Evolutionary conservation across 1,140 invertebrate genomes (phyloP).

Genomic region (Gonioctena quinquepunctata): DNA sequence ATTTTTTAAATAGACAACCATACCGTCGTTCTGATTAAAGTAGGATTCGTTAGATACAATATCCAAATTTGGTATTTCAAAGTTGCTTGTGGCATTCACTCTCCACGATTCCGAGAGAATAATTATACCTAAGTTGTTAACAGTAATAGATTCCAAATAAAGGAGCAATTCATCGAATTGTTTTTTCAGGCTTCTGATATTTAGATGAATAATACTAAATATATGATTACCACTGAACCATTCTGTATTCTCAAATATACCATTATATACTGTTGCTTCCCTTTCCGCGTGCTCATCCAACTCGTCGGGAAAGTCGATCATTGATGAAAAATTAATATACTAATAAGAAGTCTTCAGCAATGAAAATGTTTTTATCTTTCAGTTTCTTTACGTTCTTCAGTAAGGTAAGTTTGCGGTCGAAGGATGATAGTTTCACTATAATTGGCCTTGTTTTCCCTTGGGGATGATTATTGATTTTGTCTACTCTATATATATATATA

Average conservation of each 20-base stretch:
- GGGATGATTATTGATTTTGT: neutral
- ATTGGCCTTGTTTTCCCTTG: neutral
- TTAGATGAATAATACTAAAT: conserved; percentile 2
- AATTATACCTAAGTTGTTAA: neutral
- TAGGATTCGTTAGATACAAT: neutral
- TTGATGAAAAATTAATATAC: too few relatives aligned
- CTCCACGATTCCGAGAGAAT: neutral
- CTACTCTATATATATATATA: too few relatives aligned
- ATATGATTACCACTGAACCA: neutral
- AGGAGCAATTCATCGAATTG: conserved; percentile 5
- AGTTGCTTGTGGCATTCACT: neutral
- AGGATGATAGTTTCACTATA: neutral
- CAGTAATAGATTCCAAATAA: neutral
- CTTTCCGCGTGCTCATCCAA: neutral
- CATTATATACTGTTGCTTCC: neutral
- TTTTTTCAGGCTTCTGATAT: conserved; percentile 4
- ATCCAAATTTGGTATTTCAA: conserved; percentile 1
- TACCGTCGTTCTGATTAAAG: conserved; percentile 4
- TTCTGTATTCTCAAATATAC: neutral
- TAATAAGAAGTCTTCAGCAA: neutral
- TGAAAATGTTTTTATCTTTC: neutral
- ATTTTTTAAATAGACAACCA: neutral
- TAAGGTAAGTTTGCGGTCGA: neutral
- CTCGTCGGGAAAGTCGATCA: neutral
- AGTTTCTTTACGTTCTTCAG: neutral